Base-by-base conservation (phyloP, 2,888 invertebrate genomes). In the Drosophila merina region DNA sequence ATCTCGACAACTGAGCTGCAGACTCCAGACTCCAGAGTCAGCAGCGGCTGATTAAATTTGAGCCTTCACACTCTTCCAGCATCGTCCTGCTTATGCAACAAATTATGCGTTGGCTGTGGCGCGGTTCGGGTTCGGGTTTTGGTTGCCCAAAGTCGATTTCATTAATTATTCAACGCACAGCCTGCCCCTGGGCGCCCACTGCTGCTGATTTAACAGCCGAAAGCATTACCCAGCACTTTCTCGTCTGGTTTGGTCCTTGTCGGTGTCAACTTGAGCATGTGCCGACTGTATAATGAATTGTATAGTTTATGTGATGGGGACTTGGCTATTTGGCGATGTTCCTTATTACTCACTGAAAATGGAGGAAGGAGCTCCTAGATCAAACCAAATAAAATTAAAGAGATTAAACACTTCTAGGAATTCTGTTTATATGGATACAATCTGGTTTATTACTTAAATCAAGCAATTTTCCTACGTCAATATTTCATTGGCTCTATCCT, bases 141-240 rank as follows among this genome's bases (percentile, higher is more conserved):
- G 36, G 50, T 33, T 44, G 48, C 45, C 51, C 30, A 50, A 50
- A 66, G 60, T 54, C 71, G 83, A 69, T 76, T 75, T 79, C 72
- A 79, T 85, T 80, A 85, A 85, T 78, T 85, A 80, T 80, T 82
- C 85, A 85, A 68, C 40, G 20, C 85, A 85, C 76, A 63, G 59
- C 58, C 49, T 33, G 40, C 44, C 58, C 57, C 48, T 14, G 38
- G 57, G 68, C 57, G 45, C 25, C 47, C 33, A 28, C 28, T 47
- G 40, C 40, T 52, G 57, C 51, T 58, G 52, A 54, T 69, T 69
- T 69, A 70, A 54, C 68, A 68, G 68, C 57, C 69, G 51, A 68
- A 68, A 48, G 69, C 68, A 68, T 68, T 68, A 57, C 57, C 68
- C 14, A 33, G 50, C 67, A 68, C 68, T 68, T 68, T 38, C 64